phyloP scores from a whole-genome alignment of 2,113 vertebrate species.

The Nibea albiflora region DNA sequence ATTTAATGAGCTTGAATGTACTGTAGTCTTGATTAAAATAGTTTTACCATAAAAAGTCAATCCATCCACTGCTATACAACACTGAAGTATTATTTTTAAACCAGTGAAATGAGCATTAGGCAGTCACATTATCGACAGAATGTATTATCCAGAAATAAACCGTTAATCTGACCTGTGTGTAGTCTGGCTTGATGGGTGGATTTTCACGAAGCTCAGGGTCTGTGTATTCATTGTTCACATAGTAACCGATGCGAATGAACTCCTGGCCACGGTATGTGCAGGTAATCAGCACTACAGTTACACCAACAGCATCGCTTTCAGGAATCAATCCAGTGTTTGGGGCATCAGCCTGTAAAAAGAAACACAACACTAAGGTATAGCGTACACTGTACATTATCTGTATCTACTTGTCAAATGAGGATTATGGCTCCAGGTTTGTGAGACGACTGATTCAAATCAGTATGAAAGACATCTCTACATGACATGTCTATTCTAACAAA shows the following conservation, averaged over 20 bases:
- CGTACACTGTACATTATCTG: neutral
- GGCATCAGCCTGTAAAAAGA: constrained; percentile 87
- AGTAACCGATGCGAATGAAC: constrained; percentile 95
- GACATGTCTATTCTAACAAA: no score
- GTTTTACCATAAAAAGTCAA: neutral
- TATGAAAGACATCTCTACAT: no score
- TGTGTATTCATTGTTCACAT: constrained; percentile 94
- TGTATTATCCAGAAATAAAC: constrained; percentile 11
- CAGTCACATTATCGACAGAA: neutral
- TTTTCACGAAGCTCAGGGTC: constrained; percentile 91
- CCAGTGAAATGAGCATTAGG: neutral
- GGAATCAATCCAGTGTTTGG: constrained; percentile 91
- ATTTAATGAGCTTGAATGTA: no score
- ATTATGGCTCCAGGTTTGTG: neutral
- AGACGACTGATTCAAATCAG: no score
- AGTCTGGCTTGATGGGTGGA: constrained; percentile 91
- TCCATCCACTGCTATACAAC: neutral
- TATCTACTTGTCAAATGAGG: neutral
- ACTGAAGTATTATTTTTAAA: neutral
- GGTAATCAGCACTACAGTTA: constrained; percentile 93
- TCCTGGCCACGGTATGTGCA: constrained; percentile 94
- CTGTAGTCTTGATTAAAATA: no score
- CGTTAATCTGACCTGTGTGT: constrained; percentile 86
- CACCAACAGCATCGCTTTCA: constrained; percentile 92
- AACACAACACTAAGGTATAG: neutral